These are phyloP conservation scores for Lepus europaeus DNA, from an alignment of 2,113 vertebrate species.

Conservation along the genomic window DNA sequence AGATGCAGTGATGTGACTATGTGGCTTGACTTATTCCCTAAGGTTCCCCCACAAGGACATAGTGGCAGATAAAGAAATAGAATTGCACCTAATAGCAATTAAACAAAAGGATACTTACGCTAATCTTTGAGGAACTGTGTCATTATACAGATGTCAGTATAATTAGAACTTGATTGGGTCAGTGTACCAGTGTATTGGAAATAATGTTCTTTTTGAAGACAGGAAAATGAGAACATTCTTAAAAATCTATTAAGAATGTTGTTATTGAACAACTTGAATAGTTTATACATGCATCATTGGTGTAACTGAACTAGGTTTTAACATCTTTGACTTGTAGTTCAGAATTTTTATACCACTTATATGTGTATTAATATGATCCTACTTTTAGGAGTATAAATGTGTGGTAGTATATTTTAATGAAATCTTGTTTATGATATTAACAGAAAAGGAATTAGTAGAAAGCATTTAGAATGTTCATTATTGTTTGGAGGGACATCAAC, in stretches of 20 bases:
- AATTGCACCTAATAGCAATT: neutral
- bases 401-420: conserved; percentile 3
- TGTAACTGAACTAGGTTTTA: neutral
- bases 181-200: conserved; percentile 18
- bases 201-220: neutral
- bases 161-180: neutral
- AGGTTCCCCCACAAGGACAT: neutral
- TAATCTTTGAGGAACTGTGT: neutral
- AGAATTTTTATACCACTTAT: neutral
- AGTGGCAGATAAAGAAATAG: neutral
- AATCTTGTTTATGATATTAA: neutral
- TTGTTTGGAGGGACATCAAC: neutral
- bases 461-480: conserved; percentile 7
- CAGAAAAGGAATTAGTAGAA: conserved; percentile 31
- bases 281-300: neutral
- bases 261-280: neutral
- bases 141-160: neutral
- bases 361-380: neutral
- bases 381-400: neutral
- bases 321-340: neutral
- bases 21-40: neutral
- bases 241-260: neutral
- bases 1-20: neutral
- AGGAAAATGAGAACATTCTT: neutral
- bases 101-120: neutral